A percentile compares a stretch with the other conserved stretches of the same genome.
phyloP scores from a whole-genome alignment of 2,888 invertebrate species.

The Micropterix aruncella region DNA sequence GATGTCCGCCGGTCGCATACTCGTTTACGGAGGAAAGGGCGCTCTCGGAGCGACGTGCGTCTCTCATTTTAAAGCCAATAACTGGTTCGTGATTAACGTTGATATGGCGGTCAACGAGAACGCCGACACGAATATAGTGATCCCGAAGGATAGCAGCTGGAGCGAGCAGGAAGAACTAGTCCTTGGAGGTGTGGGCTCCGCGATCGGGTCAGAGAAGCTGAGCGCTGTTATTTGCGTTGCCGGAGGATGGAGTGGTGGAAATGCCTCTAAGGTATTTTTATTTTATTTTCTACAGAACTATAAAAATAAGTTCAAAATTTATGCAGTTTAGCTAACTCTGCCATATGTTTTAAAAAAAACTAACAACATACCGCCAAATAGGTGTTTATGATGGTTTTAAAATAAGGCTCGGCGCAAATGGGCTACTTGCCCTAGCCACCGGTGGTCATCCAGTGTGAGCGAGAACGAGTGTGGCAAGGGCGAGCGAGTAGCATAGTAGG shows the following conservation, averaged over 20 bases:
- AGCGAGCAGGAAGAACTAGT: conserved; percentile 64
- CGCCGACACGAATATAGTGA: conserved; percentile 82
- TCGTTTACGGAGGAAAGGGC: conserved; percentile 93
- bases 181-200: conserved; percentile 45
- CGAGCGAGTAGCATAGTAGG: too few species aligned
- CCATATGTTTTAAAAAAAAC: too few species aligned
- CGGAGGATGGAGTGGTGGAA: conserved; percentile 97
- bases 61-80: conserved; percentile 75
- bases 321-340: too few species aligned
- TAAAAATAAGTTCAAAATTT: too few species aligned
- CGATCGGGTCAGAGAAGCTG: conserved; percentile 64
- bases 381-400: too few species aligned
- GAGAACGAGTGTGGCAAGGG: too few species aligned
- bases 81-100: conserved; percentile 87
- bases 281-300: too few species aligned
- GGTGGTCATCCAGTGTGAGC: too few species aligned
- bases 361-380: too few species aligned
- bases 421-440: too few species aligned
- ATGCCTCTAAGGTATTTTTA: conserved; percentile 71
- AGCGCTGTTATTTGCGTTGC: conserved; percentile 97
- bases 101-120: conserved; percentile 71
- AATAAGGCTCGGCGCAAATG: too few species aligned
- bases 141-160: conserved; percentile 65
- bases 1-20: conserved; percentile 54
- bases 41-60: conserved; percentile 87